Evolutionary conservation across 2,113 vertebrate genomes (phyloP).

Genomic region (Tichodroma muraria): DNA sequence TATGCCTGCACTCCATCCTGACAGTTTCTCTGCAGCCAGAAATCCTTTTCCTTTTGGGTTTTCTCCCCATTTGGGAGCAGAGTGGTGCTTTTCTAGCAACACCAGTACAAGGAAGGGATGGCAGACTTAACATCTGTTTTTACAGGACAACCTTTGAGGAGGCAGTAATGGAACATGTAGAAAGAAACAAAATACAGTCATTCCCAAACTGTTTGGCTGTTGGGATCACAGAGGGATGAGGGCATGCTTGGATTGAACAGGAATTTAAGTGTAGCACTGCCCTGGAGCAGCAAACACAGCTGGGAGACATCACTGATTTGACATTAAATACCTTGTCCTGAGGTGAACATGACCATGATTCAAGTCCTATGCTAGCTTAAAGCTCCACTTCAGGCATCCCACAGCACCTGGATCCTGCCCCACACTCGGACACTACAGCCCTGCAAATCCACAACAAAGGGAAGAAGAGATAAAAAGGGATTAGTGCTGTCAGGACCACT

Average conservation of each 20-base stretch:
- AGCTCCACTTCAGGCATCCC: background rate
- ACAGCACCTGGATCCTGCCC: background rate
- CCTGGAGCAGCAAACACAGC: rapidly evolving
- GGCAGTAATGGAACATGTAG: rapidly evolving
- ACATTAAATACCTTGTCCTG: background rate
- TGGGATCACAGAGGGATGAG: background rate
- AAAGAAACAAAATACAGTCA: background rate
- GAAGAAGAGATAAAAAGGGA: background rate
- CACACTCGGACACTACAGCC: rapidly evolving
- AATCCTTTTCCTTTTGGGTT: background rate
- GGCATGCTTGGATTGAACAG: background rate
- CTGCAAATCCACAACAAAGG: background rate
- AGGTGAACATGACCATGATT: rapidly evolving
- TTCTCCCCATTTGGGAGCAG: background rate
- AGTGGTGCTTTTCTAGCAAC: background rate
- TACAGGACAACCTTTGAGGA: background rate
- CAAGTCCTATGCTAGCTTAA: background rate
- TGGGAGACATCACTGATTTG: background rate
- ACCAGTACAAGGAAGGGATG: rapidly evolving
- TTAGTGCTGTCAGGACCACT: background rate
- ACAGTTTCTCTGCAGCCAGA: background rate
- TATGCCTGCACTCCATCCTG: rapidly evolving
- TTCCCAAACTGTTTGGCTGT: background rate
- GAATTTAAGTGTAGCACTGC: rapidly evolving
- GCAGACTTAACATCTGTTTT: background rate